These are phyloP conservation scores for Aphaenogaster ashmeadi DNA, from an alignment of 1,140 invertebrate genomes.

Conservation along the genomic window DNA sequence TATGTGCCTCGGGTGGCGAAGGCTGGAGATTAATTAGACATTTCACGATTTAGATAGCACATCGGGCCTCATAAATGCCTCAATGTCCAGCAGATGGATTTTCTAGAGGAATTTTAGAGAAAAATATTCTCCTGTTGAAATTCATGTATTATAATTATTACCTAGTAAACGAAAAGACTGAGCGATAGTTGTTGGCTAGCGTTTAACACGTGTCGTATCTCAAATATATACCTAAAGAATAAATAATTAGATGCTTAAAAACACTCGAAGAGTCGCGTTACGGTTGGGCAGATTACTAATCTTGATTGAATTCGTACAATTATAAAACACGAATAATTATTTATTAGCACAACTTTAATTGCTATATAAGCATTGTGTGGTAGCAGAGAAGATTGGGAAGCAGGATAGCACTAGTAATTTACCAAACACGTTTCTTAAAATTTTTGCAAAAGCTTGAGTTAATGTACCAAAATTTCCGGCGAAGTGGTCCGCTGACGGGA, in stretches of 20 bases:
- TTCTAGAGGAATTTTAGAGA: not conserved
- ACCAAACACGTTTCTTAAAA: not conserved
- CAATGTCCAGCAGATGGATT: not conserved
- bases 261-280: not conserved
- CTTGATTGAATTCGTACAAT: not conserved
- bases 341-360: not conserved
- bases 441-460: conserved; percentile 2
- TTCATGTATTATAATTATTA: not conserved
- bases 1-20: not conserved
- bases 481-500: not conserved
- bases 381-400: not conserved
- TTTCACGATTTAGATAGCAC: conserved; percentile 26
- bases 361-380: not conserved
- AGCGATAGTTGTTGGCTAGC: not conserved
- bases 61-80: not conserved
- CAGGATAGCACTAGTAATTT: not conserved
- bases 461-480: conserved; percentile 27
- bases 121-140: not conserved
- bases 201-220: not conserved
- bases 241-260: conserved; percentile 2
- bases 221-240: not conserved
- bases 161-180: not conserved
- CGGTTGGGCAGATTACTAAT: not conserved
- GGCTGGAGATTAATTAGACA: conserved; percentile 39
- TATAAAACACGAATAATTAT: not conserved